phyloP scores from a whole-genome alignment of 2,888 invertebrate genomes.

The Lithophane leautieri region DNA sequence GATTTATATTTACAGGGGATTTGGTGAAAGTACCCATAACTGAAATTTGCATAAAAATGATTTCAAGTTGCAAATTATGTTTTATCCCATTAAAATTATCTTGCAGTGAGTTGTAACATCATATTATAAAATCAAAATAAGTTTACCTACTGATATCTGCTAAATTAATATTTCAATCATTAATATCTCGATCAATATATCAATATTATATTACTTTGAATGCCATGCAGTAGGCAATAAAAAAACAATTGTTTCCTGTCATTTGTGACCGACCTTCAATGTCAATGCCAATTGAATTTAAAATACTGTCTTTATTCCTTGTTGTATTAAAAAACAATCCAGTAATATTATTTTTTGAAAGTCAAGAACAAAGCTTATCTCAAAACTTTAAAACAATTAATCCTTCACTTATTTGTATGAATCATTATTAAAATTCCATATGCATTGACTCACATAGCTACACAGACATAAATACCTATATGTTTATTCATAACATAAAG shows the following conservation, averaged over 20 bases:
- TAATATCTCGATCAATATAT: no score
- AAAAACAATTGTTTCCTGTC: slow-evolving; percentile 1
- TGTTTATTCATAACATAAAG: slow-evolving; percentile 5
- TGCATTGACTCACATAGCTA: not conserved
- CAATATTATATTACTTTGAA: not conserved
- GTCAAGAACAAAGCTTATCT: not conserved
- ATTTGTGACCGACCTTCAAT: slow-evolving; percentile 9
- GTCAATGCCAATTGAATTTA: slow-evolving; percentile 2
- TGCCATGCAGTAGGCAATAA: not conserved
- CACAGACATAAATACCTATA: not conserved
- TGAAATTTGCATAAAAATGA: slow-evolving; percentile 40
- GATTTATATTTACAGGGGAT: slow-evolving; percentile 28
- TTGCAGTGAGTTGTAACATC: slow-evolving; percentile 11
- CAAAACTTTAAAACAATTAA: not conserved
- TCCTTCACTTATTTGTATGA: not conserved
- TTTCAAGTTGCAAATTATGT: slow-evolving; percentile 12
- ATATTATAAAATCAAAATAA: slow-evolving; percentile 1
- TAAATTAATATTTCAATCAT: not conserved
- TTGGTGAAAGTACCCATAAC: slow-evolving; percentile 60
- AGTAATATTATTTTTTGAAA: not conserved
- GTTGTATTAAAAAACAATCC: not conserved
- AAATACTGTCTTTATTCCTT: not conserved
- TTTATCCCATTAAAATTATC: slow-evolving; percentile 21
- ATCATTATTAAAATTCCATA: not conserved
- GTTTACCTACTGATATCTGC: not conserved